These are phyloP conservation scores for Rhagonycha fulva DNA, from an alignment of 2,888 invertebrate genomes.

Conservation along the genomic window DNA sequence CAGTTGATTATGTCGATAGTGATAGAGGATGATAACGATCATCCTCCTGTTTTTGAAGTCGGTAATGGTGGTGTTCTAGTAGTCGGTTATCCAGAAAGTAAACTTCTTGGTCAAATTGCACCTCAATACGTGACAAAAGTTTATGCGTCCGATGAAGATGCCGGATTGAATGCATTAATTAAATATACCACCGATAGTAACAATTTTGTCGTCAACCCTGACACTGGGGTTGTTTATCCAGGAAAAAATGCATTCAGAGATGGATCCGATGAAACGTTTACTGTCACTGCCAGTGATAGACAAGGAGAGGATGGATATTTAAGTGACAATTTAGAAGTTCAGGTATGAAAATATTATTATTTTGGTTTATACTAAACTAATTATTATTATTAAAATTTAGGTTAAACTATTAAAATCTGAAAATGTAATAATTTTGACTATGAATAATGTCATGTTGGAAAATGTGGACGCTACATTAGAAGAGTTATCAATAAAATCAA, in stretches of 20 bases:
- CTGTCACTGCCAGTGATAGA: slow-evolving; percentile 55
- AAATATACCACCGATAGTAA: slow-evolving; percentile 50
- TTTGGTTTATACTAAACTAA: too few relatives aligned
- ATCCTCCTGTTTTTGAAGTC: slow-evolving; percentile 56
- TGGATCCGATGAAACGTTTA: slow-evolving; percentile 42
- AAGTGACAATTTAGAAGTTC: slow-evolving; percentile 39
- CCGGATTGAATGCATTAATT: slow-evolving; percentile 61
- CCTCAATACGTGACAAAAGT: slow-evolving; percentile 55
- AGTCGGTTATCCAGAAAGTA: slow-evolving; percentile 57
- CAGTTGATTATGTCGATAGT: slow-evolving; percentile 57
- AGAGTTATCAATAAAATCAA: too few relatives aligned
- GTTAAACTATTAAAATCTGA: slow-evolving; percentile 54
- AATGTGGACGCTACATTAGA: too few relatives aligned
- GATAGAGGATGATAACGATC: slow-evolving; percentile 62
- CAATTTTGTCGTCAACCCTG: slow-evolving; percentile 60
- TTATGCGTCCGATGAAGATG: slow-evolving; percentile 60
- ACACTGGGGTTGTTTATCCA: slow-evolving; percentile 63
- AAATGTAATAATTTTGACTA: slow-evolving; percentile 38
- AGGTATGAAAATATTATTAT: slow-evolving; percentile 44
- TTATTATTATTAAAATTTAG: slow-evolving; percentile 43
- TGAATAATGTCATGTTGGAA: too few relatives aligned
- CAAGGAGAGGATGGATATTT: slow-evolving; percentile 44
- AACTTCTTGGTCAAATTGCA: slow-evolving; percentile 52
- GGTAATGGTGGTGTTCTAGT: slow-evolving; percentile 48
- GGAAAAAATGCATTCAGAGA: slow-evolving; percentile 52